Base-by-base conservation (phyloP, 2,113 vertebrate species). In the western clawed frog (Xenopus tropicalis) region DNA sequence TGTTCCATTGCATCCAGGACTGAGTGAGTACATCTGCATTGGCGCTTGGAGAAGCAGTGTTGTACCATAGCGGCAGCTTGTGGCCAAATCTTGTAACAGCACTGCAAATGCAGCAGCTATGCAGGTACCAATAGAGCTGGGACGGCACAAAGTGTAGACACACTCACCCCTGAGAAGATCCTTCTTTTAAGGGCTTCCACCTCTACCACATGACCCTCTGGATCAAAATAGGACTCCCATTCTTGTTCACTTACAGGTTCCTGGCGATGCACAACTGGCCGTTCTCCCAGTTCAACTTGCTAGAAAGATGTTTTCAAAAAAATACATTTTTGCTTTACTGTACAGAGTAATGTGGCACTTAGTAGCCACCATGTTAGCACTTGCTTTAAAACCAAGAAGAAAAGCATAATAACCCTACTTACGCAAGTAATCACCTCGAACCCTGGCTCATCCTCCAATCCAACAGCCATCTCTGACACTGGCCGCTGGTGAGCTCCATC, bases 401-500 rank as follows among this genome's bases (percentile, higher is more conserved):
- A 37, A 37, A 1, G 29, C 29, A 8, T 37, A 13, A 48, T 48
- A 13, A 14, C 3, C 14, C 11, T 48, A 83, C 93, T 91, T 87
- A 97, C 95, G 10, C 94, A 96, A 70, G 90, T 93, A 79, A 97
- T 97, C 79, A 96, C 92, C 66, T 97, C 95, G 5, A 96, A 97
- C 10, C 91, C 94, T 0, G 94, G 93, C 82, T 97, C 95, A 0
- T 95, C 92, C 1, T 97, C 94, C 0, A 86, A 52, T 0, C 87
- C 85, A 0, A 63, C 78, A 1, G 58, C 78, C 6, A 0, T 83
- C 72, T 70, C 86, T 70, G 72, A 74, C 21, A 29, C 79, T 0
- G 25, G 72, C 1, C 63, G 69, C 5, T 88, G 80, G n/a, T 69
- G 13, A 0, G 84, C 29, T 0, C 88, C 88, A 0, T 93, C 93